A percentile compares a stretch with the other conserved stretches of the same genome.
Conservation (phyloP, 2,113 vertebrate genomes). For the Bos indicus region DNA sequence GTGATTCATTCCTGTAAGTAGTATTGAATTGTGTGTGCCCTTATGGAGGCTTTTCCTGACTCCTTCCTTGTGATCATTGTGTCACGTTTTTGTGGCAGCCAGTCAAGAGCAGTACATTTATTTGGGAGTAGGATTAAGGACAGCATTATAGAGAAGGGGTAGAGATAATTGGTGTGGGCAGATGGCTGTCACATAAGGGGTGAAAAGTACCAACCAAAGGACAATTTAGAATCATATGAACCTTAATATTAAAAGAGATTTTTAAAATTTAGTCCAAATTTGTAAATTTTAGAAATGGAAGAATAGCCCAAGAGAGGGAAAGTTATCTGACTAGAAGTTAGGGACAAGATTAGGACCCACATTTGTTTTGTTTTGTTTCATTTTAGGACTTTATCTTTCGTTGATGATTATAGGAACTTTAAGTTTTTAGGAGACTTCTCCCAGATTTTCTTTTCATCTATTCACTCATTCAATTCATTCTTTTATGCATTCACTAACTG, state of each 20-base stretch:
- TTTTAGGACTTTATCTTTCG: background rate
- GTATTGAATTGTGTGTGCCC: background rate
- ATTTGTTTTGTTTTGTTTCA: background rate
- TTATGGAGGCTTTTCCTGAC: background rate
- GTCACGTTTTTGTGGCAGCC: background rate
- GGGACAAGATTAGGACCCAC: background rate
- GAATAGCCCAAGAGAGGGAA: background rate
- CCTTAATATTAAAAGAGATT: slow-evolving; percentile 1
- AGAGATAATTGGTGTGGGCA: background rate
- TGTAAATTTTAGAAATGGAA: background rate
- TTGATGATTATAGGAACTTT: background rate
- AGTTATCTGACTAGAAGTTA: background rate
- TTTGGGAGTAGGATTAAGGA: background rate
- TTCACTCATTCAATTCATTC: background rate
- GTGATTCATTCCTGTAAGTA: background rate
- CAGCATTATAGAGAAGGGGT: background rate
- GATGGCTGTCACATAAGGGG: background rate
- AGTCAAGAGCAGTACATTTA: background rate
- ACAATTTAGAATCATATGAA: background rate
- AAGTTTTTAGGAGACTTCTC: background rate
- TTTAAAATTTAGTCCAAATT: background rate
- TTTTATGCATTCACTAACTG: background rate
- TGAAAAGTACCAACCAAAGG: background rate
- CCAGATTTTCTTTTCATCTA: background rate
- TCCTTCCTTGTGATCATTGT: background rate